Conservation (phyloP, 2,888 invertebrate species). For the Megaustenia siamemsis region DNA sequence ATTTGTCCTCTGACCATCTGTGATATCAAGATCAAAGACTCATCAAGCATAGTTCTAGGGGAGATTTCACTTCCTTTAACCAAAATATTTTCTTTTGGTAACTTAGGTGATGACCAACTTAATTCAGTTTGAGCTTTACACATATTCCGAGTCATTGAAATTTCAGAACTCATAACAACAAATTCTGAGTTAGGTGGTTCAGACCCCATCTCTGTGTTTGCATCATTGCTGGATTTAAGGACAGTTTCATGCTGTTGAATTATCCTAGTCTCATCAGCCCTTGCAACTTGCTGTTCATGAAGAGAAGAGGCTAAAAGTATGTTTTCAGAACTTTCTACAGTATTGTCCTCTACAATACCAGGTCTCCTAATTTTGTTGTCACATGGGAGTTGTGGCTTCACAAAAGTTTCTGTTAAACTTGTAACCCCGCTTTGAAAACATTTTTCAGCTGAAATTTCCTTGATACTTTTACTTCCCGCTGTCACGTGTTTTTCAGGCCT, state of each 20-base stretch:
- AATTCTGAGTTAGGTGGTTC: background rate
- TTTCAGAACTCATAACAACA: background rate
- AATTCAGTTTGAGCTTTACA: background rate
- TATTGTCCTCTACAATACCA: background rate
- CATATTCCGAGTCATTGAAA: background rate
- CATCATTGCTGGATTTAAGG: background rate
- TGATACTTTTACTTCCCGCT: background rate
- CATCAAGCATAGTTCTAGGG: constrained; percentile 58
- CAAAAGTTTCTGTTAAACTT: constrained; percentile 38
- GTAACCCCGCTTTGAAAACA: background rate
- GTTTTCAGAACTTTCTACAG: background rate
- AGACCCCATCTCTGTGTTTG: background rate
- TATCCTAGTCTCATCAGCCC: constrained; percentile 11
- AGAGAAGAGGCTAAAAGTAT: background rate
- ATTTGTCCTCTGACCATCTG: constrained; percentile 29
- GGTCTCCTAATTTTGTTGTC: background rate
- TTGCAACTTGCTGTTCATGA: background rate
- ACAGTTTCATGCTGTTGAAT: background rate
- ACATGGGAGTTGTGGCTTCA: constrained; percentile 14
- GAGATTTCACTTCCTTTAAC: constrained; percentile 41
- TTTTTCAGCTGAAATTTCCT: background rate
- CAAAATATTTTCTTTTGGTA: background rate
- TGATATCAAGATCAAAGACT: constrained; percentile 50
- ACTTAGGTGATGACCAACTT: constrained; percentile 9
- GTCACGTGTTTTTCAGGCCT: background rate